phyloP scores from a whole-genome alignment of 35 echinoderm and acorn worm species.

The Holothuria glaberrima region DNA sequence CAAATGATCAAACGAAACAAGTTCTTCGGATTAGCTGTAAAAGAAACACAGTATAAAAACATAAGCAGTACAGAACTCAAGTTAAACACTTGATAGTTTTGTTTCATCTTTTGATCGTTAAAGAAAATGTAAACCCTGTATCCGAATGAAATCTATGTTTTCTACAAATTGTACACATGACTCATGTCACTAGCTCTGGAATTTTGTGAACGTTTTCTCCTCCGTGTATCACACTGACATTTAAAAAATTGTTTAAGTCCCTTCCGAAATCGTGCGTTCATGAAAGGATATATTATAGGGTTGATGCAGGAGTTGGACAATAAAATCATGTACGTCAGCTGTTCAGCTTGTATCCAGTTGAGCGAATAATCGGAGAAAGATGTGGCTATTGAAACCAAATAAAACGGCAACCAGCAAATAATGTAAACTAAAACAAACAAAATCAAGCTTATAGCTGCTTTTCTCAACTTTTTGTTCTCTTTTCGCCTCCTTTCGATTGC shows the following conservation, averaged over 20 bases:
- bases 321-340: conserved; percentile 30
- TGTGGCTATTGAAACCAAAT: conserved; percentile 21
- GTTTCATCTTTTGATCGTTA: no score
- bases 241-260: neutral
- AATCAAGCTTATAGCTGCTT: conserved; percentile 25
- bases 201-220: conserved; percentile 5
- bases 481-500: neutral
- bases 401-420: conserved; percentile 33
- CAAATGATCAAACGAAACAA: no score
- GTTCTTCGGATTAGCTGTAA: no score
- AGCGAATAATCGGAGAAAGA: conserved; percentile 26
- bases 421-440: conserved; percentile 27
- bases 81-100: no score
- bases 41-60: no score
- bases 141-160: no score
- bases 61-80: no score
- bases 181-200: conserved; percentile 25
- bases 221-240: conserved; percentile 9
- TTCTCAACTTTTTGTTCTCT: conserved; percentile 1
- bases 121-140: no score
- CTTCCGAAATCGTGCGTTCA: conserved; percentile 22
- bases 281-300: conserved; percentile 31
- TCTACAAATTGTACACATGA: neutral
- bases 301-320: conserved; percentile 24
- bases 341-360: conserved; percentile 13